These are phyloP conservation scores for Montifringilla adamsi DNA, from an alignment of 2,113 vertebrate genomes.

Conservation along the genomic window DNA sequence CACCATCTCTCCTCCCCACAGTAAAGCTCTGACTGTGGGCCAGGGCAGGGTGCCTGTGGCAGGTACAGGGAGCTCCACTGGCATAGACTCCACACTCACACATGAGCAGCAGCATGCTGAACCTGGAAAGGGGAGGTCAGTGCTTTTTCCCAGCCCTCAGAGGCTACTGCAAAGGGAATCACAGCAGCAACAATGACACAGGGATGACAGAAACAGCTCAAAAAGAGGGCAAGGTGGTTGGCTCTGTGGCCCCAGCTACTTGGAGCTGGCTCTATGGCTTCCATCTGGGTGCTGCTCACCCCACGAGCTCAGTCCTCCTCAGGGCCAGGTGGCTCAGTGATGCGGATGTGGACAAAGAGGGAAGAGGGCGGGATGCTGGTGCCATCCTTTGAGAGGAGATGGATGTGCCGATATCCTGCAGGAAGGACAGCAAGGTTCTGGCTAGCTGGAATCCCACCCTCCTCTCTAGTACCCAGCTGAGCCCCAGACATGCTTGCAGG, in stretches of 20 bases:
- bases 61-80: background rate
- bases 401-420: constrained; percentile 92
- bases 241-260: background rate
- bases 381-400: constrained; percentile 91
- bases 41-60: background rate
- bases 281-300: rapidly evolving
- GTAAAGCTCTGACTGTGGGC: background rate
- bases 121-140: background rate
- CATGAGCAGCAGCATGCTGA: background rate
- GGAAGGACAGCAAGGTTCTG: background rate
- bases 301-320: background rate
- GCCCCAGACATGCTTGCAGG: background rate
- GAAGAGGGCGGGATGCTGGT: constrained; percentile 87
- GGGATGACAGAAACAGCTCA: background rate
- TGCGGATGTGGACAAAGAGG: constrained; percentile 85
- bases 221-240: background rate
- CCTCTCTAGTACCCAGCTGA: background rate
- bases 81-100: background rate
- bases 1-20: background rate
- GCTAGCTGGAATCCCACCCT: background rate
- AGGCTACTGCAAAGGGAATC: background rate
- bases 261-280: background rate
- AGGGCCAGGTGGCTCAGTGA: constrained; percentile 30
- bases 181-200: background rate
- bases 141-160: background rate